Conservation (phyloP, 2,113 vertebrate genomes). For the Apteryx owenii region DNA sequence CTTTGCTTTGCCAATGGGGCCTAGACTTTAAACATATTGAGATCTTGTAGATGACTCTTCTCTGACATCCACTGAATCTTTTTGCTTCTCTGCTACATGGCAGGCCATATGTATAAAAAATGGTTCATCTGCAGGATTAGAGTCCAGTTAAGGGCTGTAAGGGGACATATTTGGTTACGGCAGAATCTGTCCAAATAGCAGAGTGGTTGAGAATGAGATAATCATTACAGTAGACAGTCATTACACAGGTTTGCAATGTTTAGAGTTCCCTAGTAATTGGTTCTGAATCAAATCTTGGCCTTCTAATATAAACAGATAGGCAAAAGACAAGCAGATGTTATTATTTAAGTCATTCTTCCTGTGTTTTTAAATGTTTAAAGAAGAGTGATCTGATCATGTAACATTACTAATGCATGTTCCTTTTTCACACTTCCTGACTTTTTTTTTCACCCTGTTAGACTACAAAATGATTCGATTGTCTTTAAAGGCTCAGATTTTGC, state of each 20-base stretch:
- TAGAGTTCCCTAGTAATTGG: not conserved
- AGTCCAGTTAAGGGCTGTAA: not conserved
- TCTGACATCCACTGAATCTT: not conserved
- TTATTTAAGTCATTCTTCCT: not conserved
- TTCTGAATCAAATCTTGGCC: not conserved
- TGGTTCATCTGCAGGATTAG: not conserved
- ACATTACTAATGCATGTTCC: not conserved
- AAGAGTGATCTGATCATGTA: not conserved
- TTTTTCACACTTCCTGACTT: not conserved
- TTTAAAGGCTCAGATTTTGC: not conserved
- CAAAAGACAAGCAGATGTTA: not conserved
- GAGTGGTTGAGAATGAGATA: not conserved
- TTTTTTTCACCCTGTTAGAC: not conserved
- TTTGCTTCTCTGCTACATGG: not conserved
- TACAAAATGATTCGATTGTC: fast-evolving
- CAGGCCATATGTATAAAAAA: not conserved
- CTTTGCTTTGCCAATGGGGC: not conserved
- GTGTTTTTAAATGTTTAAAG: not conserved
- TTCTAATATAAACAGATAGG: not conserved
- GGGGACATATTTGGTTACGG: not conserved
- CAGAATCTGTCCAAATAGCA: not conserved
- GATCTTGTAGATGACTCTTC: not conserved
- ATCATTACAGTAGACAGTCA: not conserved
- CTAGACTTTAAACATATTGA: not conserved
- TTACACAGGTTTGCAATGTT: not conserved